Evolutionary conservation across 2,888 invertebrate species (phyloP), one percentile per base, ranked within the genome.

Genomic region (Bedellia somnulentella): DNA sequence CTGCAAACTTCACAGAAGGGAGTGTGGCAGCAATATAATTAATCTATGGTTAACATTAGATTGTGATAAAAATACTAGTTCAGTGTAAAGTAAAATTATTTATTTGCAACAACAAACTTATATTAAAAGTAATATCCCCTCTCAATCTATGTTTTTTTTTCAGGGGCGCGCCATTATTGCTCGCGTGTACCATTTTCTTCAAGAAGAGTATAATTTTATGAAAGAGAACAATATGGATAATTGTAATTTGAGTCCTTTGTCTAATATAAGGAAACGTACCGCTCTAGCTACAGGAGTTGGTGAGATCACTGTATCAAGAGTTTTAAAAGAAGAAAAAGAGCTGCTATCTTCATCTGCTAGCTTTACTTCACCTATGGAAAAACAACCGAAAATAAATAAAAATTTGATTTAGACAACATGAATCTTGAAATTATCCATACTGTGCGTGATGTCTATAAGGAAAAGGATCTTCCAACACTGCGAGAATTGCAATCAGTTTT

Each of bases 291-390:
- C 31, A 31, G 17, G 25, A 5, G 26, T 31, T 21, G n/a, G 8
- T 26, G 18, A 25, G 13, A n/a, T 13, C 9, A 31, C 26, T 16
- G 31, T 31, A 16, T 8, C 11, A 3, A 11, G 2, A 18, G 13
- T 31, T 9, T 25, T 31, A 18, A 31, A 25, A 25, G 26, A 31
- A 31, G 17, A 31, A 26, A 31, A 25, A 17, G 25, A 26, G 8
- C 13, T 25, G 25, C 25, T 34, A 3, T 30, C 32, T 4, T 32
- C 36, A 23, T 36, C 36, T 4, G 14, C 27, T 3, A 34, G 22
- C 15, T 36, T 36, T 24, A 12, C 30, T 22, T 36, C 36, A 11
- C 36, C 34, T 4, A 36, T 34, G 36, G 23, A 31, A 13, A 36
- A 32, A 22, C 29, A 34, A 11, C 25, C 25, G 11, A 25, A 18